Percentiles rank a stretch among this genome's conserved stretches.
Conservation (phyloP, 1,140 invertebrate genomes). For the Helicoverpa armigera region DNA sequence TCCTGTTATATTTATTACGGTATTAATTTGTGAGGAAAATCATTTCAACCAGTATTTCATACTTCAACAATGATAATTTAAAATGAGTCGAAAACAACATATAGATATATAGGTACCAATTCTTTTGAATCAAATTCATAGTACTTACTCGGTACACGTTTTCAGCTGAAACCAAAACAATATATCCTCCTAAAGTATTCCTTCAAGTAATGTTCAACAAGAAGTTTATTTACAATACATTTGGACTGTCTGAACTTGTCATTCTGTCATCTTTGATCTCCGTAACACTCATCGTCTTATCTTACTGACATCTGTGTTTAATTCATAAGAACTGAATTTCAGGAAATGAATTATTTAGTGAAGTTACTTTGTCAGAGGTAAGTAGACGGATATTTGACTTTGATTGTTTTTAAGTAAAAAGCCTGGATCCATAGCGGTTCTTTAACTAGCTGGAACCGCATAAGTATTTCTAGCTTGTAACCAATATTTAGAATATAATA, state of each 20-base stretch:
- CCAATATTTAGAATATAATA: too few species aligned
- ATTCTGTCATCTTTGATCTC: conserved; percentile 40
- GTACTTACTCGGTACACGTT: background rate
- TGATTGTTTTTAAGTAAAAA: background rate
- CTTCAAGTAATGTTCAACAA: background rate
- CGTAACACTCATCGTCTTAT: background rate
- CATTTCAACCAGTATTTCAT: background rate
- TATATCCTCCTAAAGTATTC: background rate
- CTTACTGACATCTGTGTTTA: background rate
- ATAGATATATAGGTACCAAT: too few species aligned
- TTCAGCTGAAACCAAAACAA: background rate
- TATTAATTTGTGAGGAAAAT: background rate
- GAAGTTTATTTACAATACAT: conserved; percentile 11
- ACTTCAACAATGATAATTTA: too few species aligned
- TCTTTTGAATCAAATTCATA: too few species aligned
- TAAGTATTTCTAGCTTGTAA: background rate
- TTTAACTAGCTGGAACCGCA: background rate
- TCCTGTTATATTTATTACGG: background rate
- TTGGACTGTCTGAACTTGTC: background rate
- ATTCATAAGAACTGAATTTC: background rate
- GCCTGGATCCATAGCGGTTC: background rate
- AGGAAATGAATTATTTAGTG: too few species aligned
- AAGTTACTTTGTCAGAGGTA: background rate
- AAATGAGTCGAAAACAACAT: too few species aligned
- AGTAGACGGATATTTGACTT: background rate